Percentiles rank a stretch among this genome's conserved stretches.
These are phyloP conservation scores for Zootermopsis nevadensis DNA, from an alignment of 2,888 invertebrate species.

Conservation along the genomic window DNA sequence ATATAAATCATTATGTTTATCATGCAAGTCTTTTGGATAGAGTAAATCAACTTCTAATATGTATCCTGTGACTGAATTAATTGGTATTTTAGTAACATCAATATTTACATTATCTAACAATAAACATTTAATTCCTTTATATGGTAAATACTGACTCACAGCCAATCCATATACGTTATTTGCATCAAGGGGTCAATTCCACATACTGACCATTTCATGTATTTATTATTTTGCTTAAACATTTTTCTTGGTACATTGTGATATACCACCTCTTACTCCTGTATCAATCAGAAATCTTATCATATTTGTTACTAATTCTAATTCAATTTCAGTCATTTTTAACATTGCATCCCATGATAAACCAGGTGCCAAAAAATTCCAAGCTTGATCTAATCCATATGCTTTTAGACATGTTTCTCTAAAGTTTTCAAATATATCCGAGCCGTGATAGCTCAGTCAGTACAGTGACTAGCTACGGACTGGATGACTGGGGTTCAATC, in stretches of 20 bases:
- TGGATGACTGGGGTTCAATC: too few relatives aligned
- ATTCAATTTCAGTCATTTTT: background rate
- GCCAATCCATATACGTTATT: background rate
- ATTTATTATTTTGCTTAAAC: background rate
- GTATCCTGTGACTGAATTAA: too few relatives aligned
- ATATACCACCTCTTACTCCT: background rate
- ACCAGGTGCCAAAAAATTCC: background rate
- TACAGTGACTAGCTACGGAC: too few relatives aligned
- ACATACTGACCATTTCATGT: background rate
- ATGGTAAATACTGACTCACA: too few relatives aligned
- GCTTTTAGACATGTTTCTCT: background rate
- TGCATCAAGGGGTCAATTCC: background rate
- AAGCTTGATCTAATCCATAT: background rate
- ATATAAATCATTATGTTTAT: too few relatives aligned
- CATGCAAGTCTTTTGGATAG: too few relatives aligned
- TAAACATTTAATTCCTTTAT: too few relatives aligned
- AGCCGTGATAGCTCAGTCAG: too few relatives aligned
- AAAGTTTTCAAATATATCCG: too few relatives aligned
- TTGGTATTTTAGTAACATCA: too few relatives aligned
- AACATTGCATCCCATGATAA: conserved; percentile 1
- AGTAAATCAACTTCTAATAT: too few relatives aligned
- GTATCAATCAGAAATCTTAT: background rate
- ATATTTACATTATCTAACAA: too few relatives aligned
- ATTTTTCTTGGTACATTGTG: background rate
- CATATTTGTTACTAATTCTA: background rate